phyloP scores from a whole-genome alignment of 2,888 invertebrate species.

The Hirtodrosophila cameraria region DNA sequence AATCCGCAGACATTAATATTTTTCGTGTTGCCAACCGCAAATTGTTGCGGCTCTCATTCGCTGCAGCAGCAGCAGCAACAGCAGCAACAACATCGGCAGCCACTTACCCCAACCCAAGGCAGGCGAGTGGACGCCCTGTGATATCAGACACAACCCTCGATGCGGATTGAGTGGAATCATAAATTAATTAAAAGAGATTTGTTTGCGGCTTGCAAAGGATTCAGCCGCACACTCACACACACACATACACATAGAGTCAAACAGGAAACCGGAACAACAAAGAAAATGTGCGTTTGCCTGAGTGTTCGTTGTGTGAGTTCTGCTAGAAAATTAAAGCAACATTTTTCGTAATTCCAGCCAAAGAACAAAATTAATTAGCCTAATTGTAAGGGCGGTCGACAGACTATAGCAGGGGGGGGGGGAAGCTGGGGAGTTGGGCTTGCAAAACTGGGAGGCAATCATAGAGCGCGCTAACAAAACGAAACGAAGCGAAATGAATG shows the following conservation, averaged over 20 bases:
- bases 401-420: background rate
- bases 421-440: slow-evolving; percentile 14
- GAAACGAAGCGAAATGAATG: slow-evolving; percentile 61
- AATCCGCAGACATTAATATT: slow-evolving; percentile 78
- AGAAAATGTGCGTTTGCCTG: slow-evolving; percentile 70
- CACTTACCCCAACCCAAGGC: slow-evolving; percentile 29
- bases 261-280: slow-evolving; percentile 62
- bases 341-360: slow-evolving; percentile 76
- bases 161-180: slow-evolving; percentile 81
- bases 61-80: slow-evolving; percentile 44
- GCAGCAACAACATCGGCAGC: slow-evolving; percentile 32
- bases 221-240: slow-evolving; percentile 57
- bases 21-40: slow-evolving; percentile 78
- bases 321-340: slow-evolving; percentile 76
- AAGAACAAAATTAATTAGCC: slow-evolving; percentile 80
- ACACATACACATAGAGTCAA: slow-evolving; percentile 26
- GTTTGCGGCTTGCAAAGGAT: slow-evolving; percentile 82
- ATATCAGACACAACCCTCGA: slow-evolving; percentile 72
- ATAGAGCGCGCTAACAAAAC: slow-evolving; percentile 47
- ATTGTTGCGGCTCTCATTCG: slow-evolving; percentile 69
- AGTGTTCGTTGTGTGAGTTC: slow-evolving; percentile 26
- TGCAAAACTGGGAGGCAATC: slow-evolving; percentile 24
- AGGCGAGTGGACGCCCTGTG: slow-evolving; percentile 12
- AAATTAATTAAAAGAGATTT: slow-evolving; percentile 83
- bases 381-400: slow-evolving; percentile 75